Base-by-base conservation (phyloP, 1,140 invertebrate species). In the Saccostrea cuccullata region DNA sequence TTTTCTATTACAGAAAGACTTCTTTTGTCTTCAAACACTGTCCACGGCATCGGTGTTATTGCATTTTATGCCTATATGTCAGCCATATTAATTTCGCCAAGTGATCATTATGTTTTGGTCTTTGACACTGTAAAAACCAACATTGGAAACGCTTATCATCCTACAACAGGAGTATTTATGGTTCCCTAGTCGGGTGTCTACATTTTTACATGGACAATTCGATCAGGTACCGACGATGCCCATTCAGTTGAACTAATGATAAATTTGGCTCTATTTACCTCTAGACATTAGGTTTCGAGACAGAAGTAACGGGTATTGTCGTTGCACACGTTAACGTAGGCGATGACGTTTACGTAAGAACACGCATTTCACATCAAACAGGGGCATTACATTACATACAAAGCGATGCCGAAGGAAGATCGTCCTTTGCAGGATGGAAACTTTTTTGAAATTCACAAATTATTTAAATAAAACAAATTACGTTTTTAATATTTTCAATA, bases 51-150 rank as follows among this genome's bases (percentile, higher is more conserved):
- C n/a, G n/a, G n/a, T 73, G 11, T 30, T 15, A 23, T 83, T 30
- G 82, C 82, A 83, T 83, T 83, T 55, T 83, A 83, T 30, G 82
- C 82, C 15, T 83, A 47, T n/a, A 83, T 83, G 82, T 55, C 82
- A 83, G 13, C 36, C 30, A 47, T 55, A 20, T 47, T 83, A 55
- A 0, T 2, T 8, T 55, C 36, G 11, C 40, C 55, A 55, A 23
- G 82, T 36, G 15, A 4, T 9, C 30, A 47, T 5, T 30, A 47
- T 15, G 20, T 55, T 17, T 23, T 83, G 20, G 36, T 55, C 13
- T 83, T 47, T 47, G 82, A 83, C n/a, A 30, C 55, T 83, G 82
- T 83, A 26, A 83, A 83, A 83, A 47, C 36, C 15, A 83, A 83
- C 55, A 55, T 47, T 47, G 82, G 82, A 55, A 83, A 83, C 82